These are phyloP conservation scores for Isoperla grammatica DNA, from an alignment of 2,888 invertebrate genomes.

Conservation along the genomic window DNA sequence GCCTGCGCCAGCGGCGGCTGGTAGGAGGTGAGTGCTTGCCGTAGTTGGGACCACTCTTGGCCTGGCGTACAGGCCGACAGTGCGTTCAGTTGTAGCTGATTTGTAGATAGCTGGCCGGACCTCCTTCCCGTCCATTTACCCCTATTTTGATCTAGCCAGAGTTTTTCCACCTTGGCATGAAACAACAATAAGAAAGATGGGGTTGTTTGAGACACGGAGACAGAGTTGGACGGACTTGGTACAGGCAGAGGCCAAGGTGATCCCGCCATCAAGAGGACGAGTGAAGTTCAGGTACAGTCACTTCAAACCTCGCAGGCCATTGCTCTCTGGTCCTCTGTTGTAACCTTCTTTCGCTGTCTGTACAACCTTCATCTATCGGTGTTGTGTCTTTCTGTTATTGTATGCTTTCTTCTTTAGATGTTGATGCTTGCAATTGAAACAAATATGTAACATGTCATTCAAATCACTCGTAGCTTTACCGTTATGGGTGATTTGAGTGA, in stretches of 20 bases:
- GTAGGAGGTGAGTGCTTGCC: slow-evolving; percentile 28
- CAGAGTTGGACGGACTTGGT: slow-evolving; percentile 3
- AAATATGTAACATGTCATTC: too few relatives aligned
- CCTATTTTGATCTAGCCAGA: slow-evolving; percentile 26
- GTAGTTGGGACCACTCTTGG: slow-evolving; percentile 1
- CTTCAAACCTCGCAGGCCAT: neutral
- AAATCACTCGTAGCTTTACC: too few relatives aligned
- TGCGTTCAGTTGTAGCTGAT: slow-evolving; percentile 1
- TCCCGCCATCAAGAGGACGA: neutral
- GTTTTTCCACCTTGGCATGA: slow-evolving; percentile 32
- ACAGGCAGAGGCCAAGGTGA: neutral
- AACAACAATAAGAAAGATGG: neutral
- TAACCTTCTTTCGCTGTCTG: neutral
- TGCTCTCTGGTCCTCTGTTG: slow-evolving; percentile 7
- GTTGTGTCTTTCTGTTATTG: slow-evolving; percentile 3
- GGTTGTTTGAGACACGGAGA: neutral
- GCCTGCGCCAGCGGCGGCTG: slow-evolving; percentile 39
- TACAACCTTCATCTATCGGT: slow-evolving; percentile 1
- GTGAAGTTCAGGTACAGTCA: slow-evolving; percentile 2
- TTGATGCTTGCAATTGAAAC: neutral
- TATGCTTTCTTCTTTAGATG: neutral
- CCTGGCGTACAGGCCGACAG: neutral
- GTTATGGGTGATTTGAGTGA: too few relatives aligned
- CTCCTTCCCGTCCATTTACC: slow-evolving; percentile 15
- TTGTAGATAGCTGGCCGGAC: too few relatives aligned